Percentiles rank a stretch among this genome's conserved stretches.
Conservation (phyloP, 2,797 vertebrate genomes). For the Sebastes kiyomatsui region DNA sequence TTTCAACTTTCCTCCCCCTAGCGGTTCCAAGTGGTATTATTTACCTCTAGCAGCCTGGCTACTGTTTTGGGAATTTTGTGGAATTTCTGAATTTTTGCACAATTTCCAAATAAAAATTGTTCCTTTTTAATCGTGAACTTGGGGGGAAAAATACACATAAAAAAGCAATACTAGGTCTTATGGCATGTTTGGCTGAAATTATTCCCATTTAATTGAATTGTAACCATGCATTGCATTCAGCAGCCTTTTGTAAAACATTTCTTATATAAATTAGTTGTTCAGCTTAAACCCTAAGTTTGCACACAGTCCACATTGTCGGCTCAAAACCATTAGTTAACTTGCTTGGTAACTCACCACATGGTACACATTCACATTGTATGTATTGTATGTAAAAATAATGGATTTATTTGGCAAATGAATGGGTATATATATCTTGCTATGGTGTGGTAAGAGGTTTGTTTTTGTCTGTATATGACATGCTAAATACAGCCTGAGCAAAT, state of each 20-base stretch:
- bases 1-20: neutral
- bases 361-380: neutral
- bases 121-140: too few species aligned
- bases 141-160: too few species aligned
- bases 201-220: too few species aligned
- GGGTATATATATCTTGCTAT: neutral
- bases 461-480: neutral
- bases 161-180: too few species aligned
- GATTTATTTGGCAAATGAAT: neutral
- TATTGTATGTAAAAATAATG: neutral
- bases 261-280: neutral
- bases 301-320: neutral
- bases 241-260: neutral
- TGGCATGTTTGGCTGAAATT: too few species aligned
- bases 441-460: neutral
- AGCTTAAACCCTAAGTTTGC: neutral
- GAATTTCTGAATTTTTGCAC: neutral
- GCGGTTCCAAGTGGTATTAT: neutral
- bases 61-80: neutral
- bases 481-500: neutral
- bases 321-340: too few species aligned
- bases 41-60: neutral
- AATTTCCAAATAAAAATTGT: neutral
- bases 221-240: neutral
- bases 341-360: neutral